Evolutionary conservation across 2,797 vertebrate genomes (phyloP).

Genomic region (Anas georgica): DNA sequence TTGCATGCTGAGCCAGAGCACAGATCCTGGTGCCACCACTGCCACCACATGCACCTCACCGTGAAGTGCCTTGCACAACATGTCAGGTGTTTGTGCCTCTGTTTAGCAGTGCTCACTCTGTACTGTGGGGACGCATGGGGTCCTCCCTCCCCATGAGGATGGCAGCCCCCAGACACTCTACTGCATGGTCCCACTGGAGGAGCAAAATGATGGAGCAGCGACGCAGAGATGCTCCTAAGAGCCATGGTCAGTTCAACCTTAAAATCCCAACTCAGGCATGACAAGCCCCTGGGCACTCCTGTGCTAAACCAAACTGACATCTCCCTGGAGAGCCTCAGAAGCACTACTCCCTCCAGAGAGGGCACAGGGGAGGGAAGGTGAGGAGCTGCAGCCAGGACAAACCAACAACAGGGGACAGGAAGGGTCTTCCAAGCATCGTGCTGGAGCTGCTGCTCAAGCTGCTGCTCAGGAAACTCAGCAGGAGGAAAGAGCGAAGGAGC

Average conservation of each 20-base stretch:
- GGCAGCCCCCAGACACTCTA: not conserved
- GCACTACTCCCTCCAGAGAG: accelerated
- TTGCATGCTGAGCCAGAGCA: not conserved
- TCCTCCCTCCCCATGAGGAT: not conserved
- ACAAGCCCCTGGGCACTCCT: not conserved
- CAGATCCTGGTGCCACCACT: not conserved
- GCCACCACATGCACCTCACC: not conserved
- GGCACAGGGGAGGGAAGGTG: not conserved
- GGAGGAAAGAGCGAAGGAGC: not conserved
- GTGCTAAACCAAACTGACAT: not conserved
- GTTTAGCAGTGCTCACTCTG: not conserved
- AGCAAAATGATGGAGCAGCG: not conserved
- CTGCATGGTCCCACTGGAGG: not conserved
- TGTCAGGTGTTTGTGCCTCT: not conserved
- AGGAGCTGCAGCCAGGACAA: not conserved
- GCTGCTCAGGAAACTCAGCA: not conserved
- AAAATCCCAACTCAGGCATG: not conserved
- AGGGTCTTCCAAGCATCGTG: not conserved
- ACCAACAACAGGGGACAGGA: not conserved
- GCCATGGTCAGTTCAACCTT: not conserved
- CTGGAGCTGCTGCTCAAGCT: not conserved
- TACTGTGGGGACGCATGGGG: not conserved
- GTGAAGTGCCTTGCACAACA: not conserved
- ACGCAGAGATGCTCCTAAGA: not conserved
- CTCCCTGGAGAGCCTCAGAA: not conserved